These are phyloP conservation scores for Stichopus chloronotus DNA, from an alignment of 35 echinoderm and acorn worm genomes.

Conservation along the genomic window DNA sequence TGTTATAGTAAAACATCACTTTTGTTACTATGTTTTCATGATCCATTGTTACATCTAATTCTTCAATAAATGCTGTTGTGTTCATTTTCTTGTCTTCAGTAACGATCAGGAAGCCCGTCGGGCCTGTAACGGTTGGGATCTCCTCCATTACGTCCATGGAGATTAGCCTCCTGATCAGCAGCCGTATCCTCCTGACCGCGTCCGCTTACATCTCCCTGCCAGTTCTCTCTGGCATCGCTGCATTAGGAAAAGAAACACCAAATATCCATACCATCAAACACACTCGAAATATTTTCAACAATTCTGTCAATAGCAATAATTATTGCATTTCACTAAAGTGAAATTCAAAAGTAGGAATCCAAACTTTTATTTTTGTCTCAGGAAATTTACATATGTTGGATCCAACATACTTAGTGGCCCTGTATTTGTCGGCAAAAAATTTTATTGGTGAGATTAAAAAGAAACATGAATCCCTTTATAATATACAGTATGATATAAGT, in stretches of 20 bases:
- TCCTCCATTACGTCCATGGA: slow-evolving; percentile 49
- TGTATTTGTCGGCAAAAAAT: slow-evolving; percentile 20
- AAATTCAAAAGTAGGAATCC: slow-evolving; percentile 38
- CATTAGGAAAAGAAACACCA: slow-evolving; percentile 39
- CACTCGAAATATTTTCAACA: slow-evolving; percentile 33
- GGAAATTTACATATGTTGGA: slow-evolving; percentile 12
- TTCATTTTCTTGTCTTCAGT: slow-evolving; percentile 36
- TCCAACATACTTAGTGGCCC: slow-evolving; percentile 1
- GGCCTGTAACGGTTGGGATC: slow-evolving; percentile 58
- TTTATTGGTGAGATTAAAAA: slow-evolving; percentile 16
- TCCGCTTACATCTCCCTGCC: slow-evolving; percentile 43
- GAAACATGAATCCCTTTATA: neutral
- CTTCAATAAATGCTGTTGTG: neutral
- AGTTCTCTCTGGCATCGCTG: slow-evolving; percentile 38
- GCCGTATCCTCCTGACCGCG: slow-evolving; percentile 30
- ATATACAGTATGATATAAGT: neutral
- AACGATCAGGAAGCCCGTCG: neutral
- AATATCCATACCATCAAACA: slow-evolving; percentile 1
- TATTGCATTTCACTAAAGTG: neutral
- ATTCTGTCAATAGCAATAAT: slow-evolving; percentile 2
- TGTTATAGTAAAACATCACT: neutral
- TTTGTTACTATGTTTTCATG: neutral
- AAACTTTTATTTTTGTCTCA: neutral
- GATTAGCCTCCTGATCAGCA: slow-evolving; percentile 62
- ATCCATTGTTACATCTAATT: neutral